Percentiles rank a stretch among this genome's conserved stretches.
Evolutionary conservation across 2,797 vertebrate genomes (phyloP).

Genomic region (Urocyon cinereoargenteus): DNA sequence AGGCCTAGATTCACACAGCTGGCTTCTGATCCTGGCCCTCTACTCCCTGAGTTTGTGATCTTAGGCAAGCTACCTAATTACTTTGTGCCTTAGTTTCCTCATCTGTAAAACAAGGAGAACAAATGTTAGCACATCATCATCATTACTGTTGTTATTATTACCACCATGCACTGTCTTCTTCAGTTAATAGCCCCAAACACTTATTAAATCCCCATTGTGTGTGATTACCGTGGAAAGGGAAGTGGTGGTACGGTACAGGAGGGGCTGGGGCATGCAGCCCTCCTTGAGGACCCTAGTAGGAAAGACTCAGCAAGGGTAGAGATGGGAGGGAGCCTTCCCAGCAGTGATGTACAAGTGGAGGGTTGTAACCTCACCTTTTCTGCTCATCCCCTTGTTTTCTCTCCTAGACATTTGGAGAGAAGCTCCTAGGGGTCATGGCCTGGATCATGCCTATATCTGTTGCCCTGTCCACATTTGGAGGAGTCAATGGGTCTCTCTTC

Average conservation of each 20-base stretch:
- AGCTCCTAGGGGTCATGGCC: conserved; percentile 95
- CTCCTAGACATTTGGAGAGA: conserved; percentile 95
- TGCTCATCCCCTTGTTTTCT: not conserved
- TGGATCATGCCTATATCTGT: conserved; percentile 99
- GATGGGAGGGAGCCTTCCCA: not conserved
- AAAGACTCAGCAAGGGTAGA: not conserved
- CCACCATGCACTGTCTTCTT: not conserved
- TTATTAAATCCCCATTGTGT: not conserved
- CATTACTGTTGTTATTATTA: not conserved
- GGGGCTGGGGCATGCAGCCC: not conserved
- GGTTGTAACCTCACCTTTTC: not conserved
- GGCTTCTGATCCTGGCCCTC: not conserved
- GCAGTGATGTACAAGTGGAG: not conserved
- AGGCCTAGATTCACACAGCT: not conserved
- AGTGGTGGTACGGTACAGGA: not conserved
- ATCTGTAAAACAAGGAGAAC: not conserved
- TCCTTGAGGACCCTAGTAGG: not conserved
- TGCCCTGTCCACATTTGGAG: conserved; percentile 96
- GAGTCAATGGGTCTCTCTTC: conserved; percentile 97
- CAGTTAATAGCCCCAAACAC: not conserved
- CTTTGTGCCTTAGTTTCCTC: conserved; percentile 18
- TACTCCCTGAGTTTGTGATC: not conserved
- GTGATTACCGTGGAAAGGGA: not conserved
- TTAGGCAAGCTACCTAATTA: not conserved
- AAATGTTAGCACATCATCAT: not conserved